Percentiles rank a stretch among this genome's conserved stretches.
phyloP scores from a whole-genome alignment of 2,797 vertebrate species.

The Mus minutoides region DNA sequence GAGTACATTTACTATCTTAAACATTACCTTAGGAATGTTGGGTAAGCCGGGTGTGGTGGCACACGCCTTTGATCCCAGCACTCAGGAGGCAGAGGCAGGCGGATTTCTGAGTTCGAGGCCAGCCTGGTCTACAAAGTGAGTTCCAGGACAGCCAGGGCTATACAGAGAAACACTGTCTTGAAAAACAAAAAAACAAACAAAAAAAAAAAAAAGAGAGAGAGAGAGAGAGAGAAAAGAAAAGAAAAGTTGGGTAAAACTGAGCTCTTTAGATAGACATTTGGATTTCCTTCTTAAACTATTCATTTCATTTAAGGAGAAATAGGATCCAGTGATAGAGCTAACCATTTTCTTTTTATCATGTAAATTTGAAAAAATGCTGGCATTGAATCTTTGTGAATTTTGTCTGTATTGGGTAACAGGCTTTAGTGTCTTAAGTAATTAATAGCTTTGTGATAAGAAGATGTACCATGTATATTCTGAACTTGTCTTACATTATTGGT shows the following conservation, averaged over 20 bases:
- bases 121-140: too few species aligned
- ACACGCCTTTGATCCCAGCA: too few species aligned
- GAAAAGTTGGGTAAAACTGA: not conserved
- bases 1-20: not conserved
- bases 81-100: too few species aligned
- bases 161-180: too few species aligned
- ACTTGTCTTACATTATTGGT: slow-evolving; percentile 15
- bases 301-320: not conserved
- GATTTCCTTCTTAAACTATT: slow-evolving; percentile 23
- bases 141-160: too few species aligned
- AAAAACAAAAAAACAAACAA: too few species aligned
- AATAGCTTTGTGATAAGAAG: not conserved
- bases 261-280: not conserved
- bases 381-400: slow-evolving; percentile 4
- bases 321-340: not conserved
- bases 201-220: too few species aligned
- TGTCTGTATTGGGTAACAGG: not conserved
- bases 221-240: too few species aligned
- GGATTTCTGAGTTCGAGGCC: too few species aligned
- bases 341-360: not conserved
- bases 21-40: not conserved
- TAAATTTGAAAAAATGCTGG: slow-evolving; percentile 23
- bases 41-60: too few species aligned
- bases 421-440: not conserved
- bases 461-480: not conserved